Percentiles rank a stretch among this genome's conserved stretches.
Conservation (phyloP, 1,140 invertebrate species). For the Mesaphorura yosii region DNA sequence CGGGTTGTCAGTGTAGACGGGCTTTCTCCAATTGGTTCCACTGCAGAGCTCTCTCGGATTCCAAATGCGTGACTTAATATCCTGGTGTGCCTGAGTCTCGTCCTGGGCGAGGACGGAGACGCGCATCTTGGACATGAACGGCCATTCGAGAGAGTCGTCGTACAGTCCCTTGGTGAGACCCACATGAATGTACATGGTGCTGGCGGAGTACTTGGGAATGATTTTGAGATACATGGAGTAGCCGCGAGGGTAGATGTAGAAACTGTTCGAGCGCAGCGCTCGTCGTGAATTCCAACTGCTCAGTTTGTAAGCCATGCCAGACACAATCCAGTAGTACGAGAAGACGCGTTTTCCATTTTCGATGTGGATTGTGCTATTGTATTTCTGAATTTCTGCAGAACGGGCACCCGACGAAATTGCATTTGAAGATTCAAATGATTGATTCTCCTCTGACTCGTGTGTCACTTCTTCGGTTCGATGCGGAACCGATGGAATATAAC, state of each 20-base stretch:
- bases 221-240: constrained; percentile 39
- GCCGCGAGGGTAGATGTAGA: constrained; percentile 37
- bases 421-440: not conserved
- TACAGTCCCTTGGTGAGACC: constrained; percentile 38
- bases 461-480: constrained; percentile 13
- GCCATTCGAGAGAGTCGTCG: constrained; percentile 38
- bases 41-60: constrained; percentile 40
- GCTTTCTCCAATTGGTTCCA: constrained; percentile 39
- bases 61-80: constrained; percentile 40
- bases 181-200: constrained; percentile 38
- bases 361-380: constrained; percentile 36
- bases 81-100: constrained; percentile 19
- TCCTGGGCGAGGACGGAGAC: constrained; percentile 39
- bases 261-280: constrained; percentile 37
- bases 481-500: constrained; percentile 11
- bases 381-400: constrained; percentile 28
- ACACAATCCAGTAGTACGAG: constrained; percentile 40
- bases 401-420: constrained; percentile 19
- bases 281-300: constrained; percentile 36
- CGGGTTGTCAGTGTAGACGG: constrained; percentile 38
- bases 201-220: constrained; percentile 35
- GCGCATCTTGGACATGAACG: constrained; percentile 38
- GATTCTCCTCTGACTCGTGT: not conserved
- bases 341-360: constrained; percentile 36
- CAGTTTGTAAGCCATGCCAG: constrained; percentile 36